Conservation (phyloP, 2,113 vertebrate genomes). For the Pollimyrus isidori region DNA sequence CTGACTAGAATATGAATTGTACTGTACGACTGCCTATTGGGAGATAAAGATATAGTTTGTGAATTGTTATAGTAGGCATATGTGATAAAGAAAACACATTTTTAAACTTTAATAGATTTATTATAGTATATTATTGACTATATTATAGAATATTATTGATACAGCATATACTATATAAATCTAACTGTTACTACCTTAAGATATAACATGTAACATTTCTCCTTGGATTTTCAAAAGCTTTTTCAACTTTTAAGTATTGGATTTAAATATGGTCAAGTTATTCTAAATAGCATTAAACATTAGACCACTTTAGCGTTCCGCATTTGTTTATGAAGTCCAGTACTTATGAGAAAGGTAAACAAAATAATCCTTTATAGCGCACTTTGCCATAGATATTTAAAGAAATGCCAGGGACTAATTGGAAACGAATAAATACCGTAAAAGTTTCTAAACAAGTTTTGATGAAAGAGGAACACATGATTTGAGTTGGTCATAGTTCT, state of each 20-base stretch:
- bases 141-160: not conserved
- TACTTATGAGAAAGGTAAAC: not conserved
- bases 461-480: constrained; percentile 58
- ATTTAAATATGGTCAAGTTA: not conserved
- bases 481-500: constrained; percentile 59
- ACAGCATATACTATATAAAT: not conserved
- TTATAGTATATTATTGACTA: not conserved
- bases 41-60: not conserved
- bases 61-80: not conserved
- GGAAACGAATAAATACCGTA: constrained; percentile 42
- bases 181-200: not conserved
- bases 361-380: constrained; percentile 27
- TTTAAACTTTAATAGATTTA: not conserved
- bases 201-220: not conserved
- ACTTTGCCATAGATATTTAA: constrained; percentile 31
- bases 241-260: not conserved
- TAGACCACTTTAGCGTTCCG: not conserved
- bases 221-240: not conserved
- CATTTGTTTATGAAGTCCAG: constrained; percentile 10
- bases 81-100: not conserved
- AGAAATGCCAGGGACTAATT: constrained; percentile 36
- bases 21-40: not conserved
- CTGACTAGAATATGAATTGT: not conserved
- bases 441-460: constrained; percentile 41
- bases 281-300: constrained; percentile 2